Evolutionary conservation across 2,888 invertebrate genomes (phyloP).

Genomic region (Rotaria macrura): DNA sequence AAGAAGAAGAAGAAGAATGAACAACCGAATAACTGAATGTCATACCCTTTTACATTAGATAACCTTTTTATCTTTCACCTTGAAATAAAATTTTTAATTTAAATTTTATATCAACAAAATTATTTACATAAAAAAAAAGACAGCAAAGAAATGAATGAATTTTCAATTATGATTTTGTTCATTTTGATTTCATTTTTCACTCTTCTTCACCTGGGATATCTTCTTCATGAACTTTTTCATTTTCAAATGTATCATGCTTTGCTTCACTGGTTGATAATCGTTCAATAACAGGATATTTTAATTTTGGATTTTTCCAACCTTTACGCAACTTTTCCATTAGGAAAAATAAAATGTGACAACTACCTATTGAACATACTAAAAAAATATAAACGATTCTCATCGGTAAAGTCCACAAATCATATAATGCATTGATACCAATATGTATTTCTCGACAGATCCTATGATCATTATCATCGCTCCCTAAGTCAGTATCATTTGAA

Average conservation of each 20-base stretch:
- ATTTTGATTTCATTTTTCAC: background rate
- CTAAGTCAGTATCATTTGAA: background rate
- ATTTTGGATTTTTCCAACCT: background rate
- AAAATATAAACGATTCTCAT: background rate
- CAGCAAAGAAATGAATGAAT: no score
- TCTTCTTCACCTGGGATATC: background rate
- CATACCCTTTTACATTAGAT: background rate
- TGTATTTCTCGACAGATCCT: background rate
- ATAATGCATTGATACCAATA: background rate
- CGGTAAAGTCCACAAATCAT: background rate
- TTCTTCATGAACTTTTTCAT: background rate
- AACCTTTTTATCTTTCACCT: background rate
- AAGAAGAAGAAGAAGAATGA: slow-evolving; percentile 20
- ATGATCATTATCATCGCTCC: no score
- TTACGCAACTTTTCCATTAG: background rate
- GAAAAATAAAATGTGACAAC: background rate
- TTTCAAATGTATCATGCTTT: background rate
- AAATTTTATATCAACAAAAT: background rate
- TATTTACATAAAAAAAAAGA: background rate
- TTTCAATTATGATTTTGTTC: background rate
- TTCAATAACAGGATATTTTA: background rate
- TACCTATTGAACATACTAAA: background rate
- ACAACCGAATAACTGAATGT: background rate
- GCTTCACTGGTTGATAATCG: background rate
- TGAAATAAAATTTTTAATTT: background rate